phyloP scores from a whole-genome alignment of 92 coral and sea anemone genomes.

The Palythoa grandiflora region DNA sequence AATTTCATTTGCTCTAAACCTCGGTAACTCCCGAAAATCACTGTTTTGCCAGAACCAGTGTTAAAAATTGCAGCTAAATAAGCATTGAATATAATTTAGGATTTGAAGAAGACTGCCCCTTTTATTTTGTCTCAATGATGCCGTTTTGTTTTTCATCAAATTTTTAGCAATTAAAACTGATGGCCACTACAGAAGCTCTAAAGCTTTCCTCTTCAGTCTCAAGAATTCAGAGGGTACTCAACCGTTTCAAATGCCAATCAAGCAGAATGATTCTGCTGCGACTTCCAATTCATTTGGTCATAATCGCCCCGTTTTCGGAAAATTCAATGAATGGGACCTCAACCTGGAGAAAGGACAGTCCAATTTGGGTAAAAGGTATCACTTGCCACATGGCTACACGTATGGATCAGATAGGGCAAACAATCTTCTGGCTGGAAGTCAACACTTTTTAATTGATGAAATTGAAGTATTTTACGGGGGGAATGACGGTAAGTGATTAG shows the following conservation, averaged over 20 bases:
- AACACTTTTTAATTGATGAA: constrained; percentile 18
- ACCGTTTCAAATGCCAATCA: constrained; percentile 38
- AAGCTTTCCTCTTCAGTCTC: constrained; percentile 37
- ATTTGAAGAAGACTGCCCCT: too few species aligned
- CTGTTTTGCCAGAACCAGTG: not conserved
- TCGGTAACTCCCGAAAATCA: too few species aligned
- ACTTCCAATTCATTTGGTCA: not conserved
- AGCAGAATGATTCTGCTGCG: not conserved
- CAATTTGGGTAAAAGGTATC: not conserved
- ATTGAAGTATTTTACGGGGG: constrained; percentile 33
- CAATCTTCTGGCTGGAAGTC: constrained; percentile 34
- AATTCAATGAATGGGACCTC: not conserved
- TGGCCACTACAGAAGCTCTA: not conserved
- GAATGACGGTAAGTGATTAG: not conserved
- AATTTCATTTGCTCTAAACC: too few species aligned
- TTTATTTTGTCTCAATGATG: too few species aligned
- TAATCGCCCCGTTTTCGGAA: not conserved
- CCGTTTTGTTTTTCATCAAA: not conserved
- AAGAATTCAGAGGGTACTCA: constrained; percentile 31
- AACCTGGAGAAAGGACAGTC: not conserved
- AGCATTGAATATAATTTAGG: not conserved
- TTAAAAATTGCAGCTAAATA: not conserved
- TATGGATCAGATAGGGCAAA: constrained; percentile 3
- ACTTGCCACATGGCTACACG: not conserved
- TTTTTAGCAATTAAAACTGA: not conserved